phyloP scores from a whole-genome alignment of 2,113 vertebrate species.

The Cricetomys ansorgei region DNA sequence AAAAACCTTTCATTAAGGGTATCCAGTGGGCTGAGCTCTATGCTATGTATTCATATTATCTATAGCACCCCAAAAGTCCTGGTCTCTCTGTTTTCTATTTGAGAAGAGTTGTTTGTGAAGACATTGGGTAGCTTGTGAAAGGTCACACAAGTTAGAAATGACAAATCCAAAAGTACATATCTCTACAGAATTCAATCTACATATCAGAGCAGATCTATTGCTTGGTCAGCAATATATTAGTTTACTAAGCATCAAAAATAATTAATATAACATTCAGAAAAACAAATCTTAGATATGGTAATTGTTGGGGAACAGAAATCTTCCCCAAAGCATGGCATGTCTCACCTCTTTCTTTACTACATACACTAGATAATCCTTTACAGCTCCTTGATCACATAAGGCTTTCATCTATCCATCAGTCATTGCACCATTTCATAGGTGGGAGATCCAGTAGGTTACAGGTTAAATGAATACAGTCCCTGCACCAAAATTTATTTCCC shows the following conservation, averaged over 20 bases:
- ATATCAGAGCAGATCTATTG: background rate
- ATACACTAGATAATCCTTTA: background rate
- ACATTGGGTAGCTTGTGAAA: background rate
- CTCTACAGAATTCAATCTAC: background rate
- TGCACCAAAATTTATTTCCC: constrained; percentile 32
- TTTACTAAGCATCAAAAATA: background rate
- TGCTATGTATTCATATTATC: background rate
- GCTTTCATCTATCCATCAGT: constrained; percentile 5
- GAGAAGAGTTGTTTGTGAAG: background rate
- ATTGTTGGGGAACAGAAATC: background rate
- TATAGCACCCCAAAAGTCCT: background rate
- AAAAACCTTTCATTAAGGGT: constrained; percentile 6
- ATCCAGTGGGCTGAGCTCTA: background rate
- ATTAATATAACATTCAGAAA: background rate
- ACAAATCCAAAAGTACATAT: background rate
- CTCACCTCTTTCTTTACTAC: background rate
- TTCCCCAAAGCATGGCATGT: background rate
- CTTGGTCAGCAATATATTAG: background rate
- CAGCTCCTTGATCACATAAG: background rate
- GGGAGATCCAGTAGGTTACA: constrained; percentile 15
- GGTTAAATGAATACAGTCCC: constrained; percentile 6
- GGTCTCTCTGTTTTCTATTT: background rate
- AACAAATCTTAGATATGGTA: background rate
- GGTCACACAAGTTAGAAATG: background rate
- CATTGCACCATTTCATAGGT: constrained; percentile 45